Evolutionary conservation across 2,888 invertebrate species (phyloP).

Genomic region (Folsomia candida): DNA sequence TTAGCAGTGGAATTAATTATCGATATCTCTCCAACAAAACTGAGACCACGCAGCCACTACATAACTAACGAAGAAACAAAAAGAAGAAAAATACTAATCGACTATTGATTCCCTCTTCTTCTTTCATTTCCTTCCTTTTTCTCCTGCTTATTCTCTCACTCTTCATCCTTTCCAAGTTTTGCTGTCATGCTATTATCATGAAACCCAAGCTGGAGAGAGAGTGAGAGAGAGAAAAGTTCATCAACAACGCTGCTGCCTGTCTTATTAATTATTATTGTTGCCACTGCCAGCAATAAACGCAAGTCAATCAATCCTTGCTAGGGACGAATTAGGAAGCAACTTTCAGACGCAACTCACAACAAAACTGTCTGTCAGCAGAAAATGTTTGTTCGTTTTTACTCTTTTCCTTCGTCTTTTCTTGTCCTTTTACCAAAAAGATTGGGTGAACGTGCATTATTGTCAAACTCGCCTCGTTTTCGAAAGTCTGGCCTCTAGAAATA

Average conservation of each 20-base stretch:
- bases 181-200: background rate
- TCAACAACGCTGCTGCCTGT: background rate
- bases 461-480: background rate
- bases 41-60: background rate
- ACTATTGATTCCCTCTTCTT: background rate
- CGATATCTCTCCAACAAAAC: background rate
- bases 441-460: background rate
- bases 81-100: background rate
- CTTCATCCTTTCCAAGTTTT: background rate
- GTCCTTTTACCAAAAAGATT: background rate
- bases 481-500: background rate
- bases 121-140: background rate
- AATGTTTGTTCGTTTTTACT: background rate
- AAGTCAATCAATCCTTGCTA: background rate
- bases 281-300: background rate
- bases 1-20: background rate
- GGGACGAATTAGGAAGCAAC: background rate
- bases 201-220: background rate
- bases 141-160: background rate
- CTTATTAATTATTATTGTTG: conserved; percentile 8
- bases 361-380: background rate
- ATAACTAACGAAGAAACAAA: background rate
- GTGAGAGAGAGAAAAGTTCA: conserved; percentile 6
- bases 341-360: background rate
- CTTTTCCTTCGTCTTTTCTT: too few relatives aligned